Conservation (phyloP, 2,888 invertebrate species). For the Eupithecia subumbrata region DNA sequence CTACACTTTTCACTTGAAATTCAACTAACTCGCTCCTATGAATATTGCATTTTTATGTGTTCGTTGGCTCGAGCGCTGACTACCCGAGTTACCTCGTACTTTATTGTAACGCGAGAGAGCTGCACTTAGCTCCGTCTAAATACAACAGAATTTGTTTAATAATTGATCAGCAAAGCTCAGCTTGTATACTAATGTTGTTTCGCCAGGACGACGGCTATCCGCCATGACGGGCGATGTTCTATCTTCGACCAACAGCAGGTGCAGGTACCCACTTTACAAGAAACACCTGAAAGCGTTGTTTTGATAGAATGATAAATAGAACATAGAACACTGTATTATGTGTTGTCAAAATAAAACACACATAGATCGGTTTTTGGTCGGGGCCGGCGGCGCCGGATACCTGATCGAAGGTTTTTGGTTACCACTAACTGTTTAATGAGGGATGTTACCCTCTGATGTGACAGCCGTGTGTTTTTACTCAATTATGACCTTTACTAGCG, state of each 20-base stretch:
- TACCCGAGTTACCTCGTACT: neutral
- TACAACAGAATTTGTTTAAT: neutral
- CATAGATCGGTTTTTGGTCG: no score
- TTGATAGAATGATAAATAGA: neutral
- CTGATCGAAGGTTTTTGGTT: no score
- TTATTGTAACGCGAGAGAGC: neutral
- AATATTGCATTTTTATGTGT: slow-evolving; percentile 30
- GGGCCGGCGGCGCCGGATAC: no score
- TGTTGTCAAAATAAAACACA: no score
- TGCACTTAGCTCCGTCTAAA: slow-evolving; percentile 1
- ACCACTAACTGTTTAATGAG: no score
- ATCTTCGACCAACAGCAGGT: neutral
- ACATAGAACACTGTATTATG: no score
- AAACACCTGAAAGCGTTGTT: neutral
- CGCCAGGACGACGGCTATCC: neutral
- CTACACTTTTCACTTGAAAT: slow-evolving; percentile 39
- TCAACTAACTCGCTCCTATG: slow-evolving; percentile 33
- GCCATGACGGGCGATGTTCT: neutral
- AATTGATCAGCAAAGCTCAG: neutral
- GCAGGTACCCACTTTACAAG: neutral
- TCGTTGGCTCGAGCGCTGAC: slow-evolving; percentile 1
- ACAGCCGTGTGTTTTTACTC: no score
- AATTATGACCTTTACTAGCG: no score
- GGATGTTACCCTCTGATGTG: no score
- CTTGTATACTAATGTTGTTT: neutral